Base-by-base conservation (phyloP, 2,797 vertebrate genomes). In the Phataginus tricuspis region DNA sequence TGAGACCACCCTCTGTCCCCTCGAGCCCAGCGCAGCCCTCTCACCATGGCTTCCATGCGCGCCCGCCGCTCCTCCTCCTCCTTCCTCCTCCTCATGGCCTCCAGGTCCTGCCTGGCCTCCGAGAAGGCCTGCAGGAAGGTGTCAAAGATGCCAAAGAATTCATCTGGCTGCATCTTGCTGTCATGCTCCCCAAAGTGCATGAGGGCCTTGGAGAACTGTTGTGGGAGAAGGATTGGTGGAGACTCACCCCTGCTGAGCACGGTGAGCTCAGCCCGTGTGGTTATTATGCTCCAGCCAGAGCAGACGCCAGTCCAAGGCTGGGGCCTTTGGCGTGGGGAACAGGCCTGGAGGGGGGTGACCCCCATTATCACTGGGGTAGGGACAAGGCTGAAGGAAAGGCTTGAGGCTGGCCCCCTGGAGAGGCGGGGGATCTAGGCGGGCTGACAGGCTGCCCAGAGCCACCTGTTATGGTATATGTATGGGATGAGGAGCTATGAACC, bases 91-190 rank as follows among this genome's bases (percentile, higher is more conserved):
- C 99, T 99, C 99, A 99, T 99, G 98, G 99, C 99, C 98, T 99
- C 99, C 98, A 99, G 99, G 97, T 99, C 99, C 97, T 99, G 99
- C 92, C 99, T 98, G 23, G 99, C 99, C 97, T 99, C 99, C 1
- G 95, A 96, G 98, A 99, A 99, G 10, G 99, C 99, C 98, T 99
- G 99, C 90, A 99, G 98, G 98, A 99, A 99, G 95, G 99, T 99
- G 98, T 99, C 99, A 0, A 99, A 99, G 97, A 99, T 99, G 91
- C 99, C 99, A 66, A 99, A 99, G 99, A 99, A 99, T 97, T 99
- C 99, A n/a, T 99, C 99, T 0, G 99, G 99, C 98, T 99, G 99
- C 99, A 99, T 99, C 98, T 99, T 98, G 72, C 99, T 99, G 83
- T 99, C 99, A 0, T 98, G 99, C 89, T 99, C 99, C 96, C 99